Evolutionary conservation across 2,797 vertebrate species (phyloP).

Genomic region (Acrossocheilus wenchowensis): DNA sequence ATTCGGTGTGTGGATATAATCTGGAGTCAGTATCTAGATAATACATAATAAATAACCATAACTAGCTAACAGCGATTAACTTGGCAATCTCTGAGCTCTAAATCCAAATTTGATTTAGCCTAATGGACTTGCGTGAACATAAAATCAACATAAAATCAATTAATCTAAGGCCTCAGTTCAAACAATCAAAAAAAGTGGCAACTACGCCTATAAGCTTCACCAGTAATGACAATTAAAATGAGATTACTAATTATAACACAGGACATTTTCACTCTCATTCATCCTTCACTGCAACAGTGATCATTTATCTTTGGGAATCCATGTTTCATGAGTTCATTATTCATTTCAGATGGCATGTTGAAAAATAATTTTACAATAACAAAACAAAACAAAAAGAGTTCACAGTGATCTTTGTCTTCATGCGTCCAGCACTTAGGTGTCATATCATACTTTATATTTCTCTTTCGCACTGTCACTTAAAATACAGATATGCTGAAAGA

Average conservation of each 20-base stretch:
- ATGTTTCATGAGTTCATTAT: constrained; percentile 25
- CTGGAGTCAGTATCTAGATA: neutral
- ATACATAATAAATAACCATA: neutral
- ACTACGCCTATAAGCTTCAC: neutral
- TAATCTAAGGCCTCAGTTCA: constrained; percentile 49
- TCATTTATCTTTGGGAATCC: constrained; percentile 10
- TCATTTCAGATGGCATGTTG: constrained; percentile 11
- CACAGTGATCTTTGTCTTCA: constrained; percentile 76
- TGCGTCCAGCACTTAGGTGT: constrained; percentile 50
- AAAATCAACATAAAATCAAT: too few relatives aligned
- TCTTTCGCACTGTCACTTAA: constrained; percentile 84
- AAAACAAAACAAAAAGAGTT: constrained; percentile 52
- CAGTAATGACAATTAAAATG: neutral
- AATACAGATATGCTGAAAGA: constrained; percentile 84
- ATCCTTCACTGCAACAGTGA: constrained; percentile 10
- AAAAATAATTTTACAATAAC: constrained; percentile 50
- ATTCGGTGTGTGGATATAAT: neutral
- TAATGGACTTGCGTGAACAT: neutral
- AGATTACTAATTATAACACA: constrained; percentile 18
- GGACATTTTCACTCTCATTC: neutral
- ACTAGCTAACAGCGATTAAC: neutral
- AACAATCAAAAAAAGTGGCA: constrained; percentile 28
- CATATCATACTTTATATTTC: constrained; percentile 82
- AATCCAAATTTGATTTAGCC: neutral
- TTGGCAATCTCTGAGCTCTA: neutral